These are phyloP conservation scores for Hyperoodon ampullatus DNA, from an alignment of 2,113 vertebrate species.

Conservation along the genomic window DNA sequence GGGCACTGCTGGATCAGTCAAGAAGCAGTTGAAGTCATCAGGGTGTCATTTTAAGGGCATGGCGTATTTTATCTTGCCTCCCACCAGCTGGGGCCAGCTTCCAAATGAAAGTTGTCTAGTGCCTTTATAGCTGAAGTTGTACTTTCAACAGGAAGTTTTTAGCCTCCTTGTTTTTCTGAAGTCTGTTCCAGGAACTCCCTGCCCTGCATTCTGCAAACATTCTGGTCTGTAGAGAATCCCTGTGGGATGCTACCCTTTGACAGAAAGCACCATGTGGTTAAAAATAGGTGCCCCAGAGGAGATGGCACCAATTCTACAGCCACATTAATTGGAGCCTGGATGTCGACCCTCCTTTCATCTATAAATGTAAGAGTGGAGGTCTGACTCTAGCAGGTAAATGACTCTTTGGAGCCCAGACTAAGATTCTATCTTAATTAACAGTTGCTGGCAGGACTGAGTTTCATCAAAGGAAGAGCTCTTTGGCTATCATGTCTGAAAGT, in stretches of 20 bases:
- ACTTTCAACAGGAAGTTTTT: constrained; percentile 51
- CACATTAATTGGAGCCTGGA: not conserved
- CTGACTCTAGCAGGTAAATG: not conserved
- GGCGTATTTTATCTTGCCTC: not conserved
- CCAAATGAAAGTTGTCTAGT: constrained; percentile 24
- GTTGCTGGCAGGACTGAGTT: not conserved
- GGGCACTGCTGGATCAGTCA: not conserved
- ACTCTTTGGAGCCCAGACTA: not conserved
- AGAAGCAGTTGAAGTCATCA: fast-evolving
- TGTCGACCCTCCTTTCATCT: not conserved
- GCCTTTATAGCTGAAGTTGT: constrained; percentile 37
- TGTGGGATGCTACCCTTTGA: not conserved
- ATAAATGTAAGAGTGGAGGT: not conserved
- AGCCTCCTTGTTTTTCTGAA: constrained; percentile 18
- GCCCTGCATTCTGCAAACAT: not conserved
- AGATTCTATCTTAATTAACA: not conserved
- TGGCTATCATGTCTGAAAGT: not conserved
- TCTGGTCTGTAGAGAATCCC: not conserved
- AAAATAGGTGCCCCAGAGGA: not conserved
- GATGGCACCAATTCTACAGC: not conserved
- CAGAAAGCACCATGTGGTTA: not conserved
- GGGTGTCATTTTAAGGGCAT: constrained; percentile 25
- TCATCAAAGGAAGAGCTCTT: constrained; percentile 4
- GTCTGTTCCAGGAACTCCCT: constrained; percentile 31
- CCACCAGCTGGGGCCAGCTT: constrained; percentile 8